Evolutionary conservation across 2,113 vertebrate genomes (phyloP).

Genomic region (Benitochromis conjunctus): DNA sequence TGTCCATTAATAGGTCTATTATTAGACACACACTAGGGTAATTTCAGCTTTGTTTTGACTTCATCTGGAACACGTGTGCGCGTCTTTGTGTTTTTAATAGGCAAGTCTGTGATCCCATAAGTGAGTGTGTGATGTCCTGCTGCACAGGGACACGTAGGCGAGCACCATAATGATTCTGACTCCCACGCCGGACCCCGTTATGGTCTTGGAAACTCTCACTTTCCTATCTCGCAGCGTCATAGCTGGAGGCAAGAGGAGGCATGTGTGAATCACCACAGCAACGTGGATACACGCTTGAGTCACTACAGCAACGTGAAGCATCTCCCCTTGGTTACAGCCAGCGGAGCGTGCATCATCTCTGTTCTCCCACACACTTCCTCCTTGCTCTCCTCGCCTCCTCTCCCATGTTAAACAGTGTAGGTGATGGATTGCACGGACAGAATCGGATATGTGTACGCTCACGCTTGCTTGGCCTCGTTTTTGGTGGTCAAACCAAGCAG

Average conservation of each 20-base stretch:
- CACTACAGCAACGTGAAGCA: conserved; percentile 57
- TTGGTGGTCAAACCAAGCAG: background rate
- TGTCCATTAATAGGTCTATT: background rate
- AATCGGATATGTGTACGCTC: background rate
- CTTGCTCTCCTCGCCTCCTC: background rate
- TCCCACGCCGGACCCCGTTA: conserved; percentile 5
- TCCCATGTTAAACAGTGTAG: background rate
- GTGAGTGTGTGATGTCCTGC: background rate
- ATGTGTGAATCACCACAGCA: conserved; percentile 55
- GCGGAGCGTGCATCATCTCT: conserved; percentile 21
- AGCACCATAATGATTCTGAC: background rate
- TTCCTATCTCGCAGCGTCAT: conserved; percentile 28
- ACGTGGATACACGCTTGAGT: conserved; percentile 45
- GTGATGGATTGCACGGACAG: background rate
- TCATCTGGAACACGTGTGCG: background rate
- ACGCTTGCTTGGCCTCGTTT: background rate
- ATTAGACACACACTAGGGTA: background rate
- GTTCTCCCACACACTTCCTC: conserved; percentile 45
- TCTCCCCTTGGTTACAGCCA: conserved; percentile 48
- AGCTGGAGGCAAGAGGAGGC: conserved; percentile 37
- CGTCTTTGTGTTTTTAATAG: background rate
- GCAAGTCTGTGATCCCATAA: background rate
- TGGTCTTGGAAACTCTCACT: conserved; percentile 27
- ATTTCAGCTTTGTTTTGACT: background rate
- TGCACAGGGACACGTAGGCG: background rate